Evolutionary conservation across 2,113 vertebrate species (phyloP), one percentile per base, ranked within the genome.

Genomic region (Ornithorhynchus anatinus): DNA sequence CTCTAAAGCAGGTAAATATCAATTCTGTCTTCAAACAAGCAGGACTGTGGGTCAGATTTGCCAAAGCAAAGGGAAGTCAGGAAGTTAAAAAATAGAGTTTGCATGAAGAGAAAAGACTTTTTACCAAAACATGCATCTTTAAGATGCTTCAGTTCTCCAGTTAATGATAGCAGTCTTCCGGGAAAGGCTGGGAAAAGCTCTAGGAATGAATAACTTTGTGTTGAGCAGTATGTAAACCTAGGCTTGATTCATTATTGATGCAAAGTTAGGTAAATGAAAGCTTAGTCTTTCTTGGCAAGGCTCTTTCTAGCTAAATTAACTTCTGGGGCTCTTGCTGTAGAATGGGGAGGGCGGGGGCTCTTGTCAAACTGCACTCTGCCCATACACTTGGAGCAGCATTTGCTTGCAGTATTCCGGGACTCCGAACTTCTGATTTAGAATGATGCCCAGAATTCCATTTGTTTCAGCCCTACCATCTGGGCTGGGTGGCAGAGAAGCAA

Each of bases 161-260:
- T 62, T 89, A 77, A 45, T 79, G 76, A 54, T 74, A 81, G 53
- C 66, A 43, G 69, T 78, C 73, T 83, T 71, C 61, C 25, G 59
- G 74, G 76, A 83, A 70, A 37, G 80, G 67, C 81, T 86, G 81
- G 64, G 75, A 80, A 69, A 88, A 72, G 75, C 69, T 81, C 72
- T 70, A 82, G 72, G 58, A 91, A 72, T 81, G 86, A 80, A 88
- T 90, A 85, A 89, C 84, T 88, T 85, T 85, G 68, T 80, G 73
- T 90, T 59, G 15, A 81, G 76, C 63, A 76, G 79, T 86, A 74
- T 89, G 75, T 88, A 89, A 92, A 90, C 82, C 68, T 66, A 77
- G 78, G 84, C 83, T 81, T 86, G 87, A 87, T 91, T 88, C 89
- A 93, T 84, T 91, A 91, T 87, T 89, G 85, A 90, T 84, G 80